phyloP scores from a whole-genome alignment of 2,888 invertebrate species.

The Agrenia bidenticulata region DNA sequence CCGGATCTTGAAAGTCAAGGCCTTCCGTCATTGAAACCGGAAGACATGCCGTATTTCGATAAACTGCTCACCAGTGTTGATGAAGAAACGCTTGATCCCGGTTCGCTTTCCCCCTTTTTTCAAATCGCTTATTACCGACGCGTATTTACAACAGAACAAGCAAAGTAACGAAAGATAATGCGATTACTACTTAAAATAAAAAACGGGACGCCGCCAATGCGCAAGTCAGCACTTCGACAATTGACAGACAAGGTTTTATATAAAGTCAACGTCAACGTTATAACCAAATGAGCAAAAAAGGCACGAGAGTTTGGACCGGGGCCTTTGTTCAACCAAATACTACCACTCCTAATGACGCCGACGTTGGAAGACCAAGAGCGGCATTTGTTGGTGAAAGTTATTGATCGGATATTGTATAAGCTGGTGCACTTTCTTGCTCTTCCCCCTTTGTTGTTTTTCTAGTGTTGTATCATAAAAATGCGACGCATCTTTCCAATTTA shows the following conservation, averaged over 20 bases:
- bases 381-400: slow-evolving; percentile 97
- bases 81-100: slow-evolving; percentile 90
- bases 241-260: slow-evolving; percentile 82
- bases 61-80: slow-evolving; percentile 97
- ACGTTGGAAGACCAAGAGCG: slow-evolving; percentile 99
- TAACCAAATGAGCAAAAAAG: too few relatives aligned
- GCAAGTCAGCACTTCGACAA: slow-evolving; percentile 94
- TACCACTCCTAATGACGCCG: slow-evolving; percentile 99
- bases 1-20: slow-evolving; percentile 95
- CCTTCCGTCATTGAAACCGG: slow-evolving; percentile 98
- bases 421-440: too few relatives aligned
- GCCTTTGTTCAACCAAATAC: slow-evolving; percentile 96
- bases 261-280: slow-evolving; percentile 15
- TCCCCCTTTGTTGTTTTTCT: too few relatives aligned
- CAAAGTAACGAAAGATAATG: slow-evolving; percentile 99
- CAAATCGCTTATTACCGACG: too few relatives aligned
- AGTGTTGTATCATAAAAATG: too few relatives aligned
- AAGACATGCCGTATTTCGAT: slow-evolving; percentile 99
- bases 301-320: slow-evolving; percentile 98
- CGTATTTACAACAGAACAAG: too few relatives aligned
- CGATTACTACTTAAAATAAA: slow-evolving; percentile 96
- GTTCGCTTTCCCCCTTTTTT: too few relatives aligned
- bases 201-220: slow-evolving; percentile 99
- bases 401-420: slow-evolving; percentile 97
- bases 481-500: too few relatives aligned